Evolutionary conservation across 2,113 vertebrate species (phyloP).

Genomic region (Neopipo cinnamomea): DNA sequence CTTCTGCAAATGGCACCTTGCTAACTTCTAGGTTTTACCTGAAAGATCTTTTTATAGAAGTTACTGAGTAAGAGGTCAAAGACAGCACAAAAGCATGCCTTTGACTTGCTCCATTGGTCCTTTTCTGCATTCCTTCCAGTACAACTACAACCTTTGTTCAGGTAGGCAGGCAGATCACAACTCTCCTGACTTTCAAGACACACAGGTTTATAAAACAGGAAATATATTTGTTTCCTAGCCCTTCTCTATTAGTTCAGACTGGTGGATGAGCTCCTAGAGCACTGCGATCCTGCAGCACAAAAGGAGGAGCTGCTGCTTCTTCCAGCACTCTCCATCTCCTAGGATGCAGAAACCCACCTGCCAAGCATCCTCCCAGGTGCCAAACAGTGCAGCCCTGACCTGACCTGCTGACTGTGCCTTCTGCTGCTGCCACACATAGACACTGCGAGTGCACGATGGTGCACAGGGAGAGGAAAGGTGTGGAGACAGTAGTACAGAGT

Average conservation of each 20-base stretch:
- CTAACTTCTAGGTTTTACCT: background rate
- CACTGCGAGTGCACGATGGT: accelerated
- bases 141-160: background rate
- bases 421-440: background rate
- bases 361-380: background rate
- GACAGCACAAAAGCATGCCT: accelerated
- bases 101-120: background rate
- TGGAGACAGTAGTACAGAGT: background rate
- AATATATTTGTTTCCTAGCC: background rate
- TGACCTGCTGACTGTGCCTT: background rate
- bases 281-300: background rate
- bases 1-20: background rate
- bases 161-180: background rate
- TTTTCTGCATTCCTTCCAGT: background rate
- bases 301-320: background rate
- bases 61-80: background rate
- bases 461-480: background rate
- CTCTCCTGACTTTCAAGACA: background rate
- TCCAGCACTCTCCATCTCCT: background rate
- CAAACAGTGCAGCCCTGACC: background rate
- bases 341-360: background rate
- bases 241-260: background rate
- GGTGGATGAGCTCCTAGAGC: background rate
- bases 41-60: background rate
- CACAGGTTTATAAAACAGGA: background rate